Conservation (phyloP, 2,797 vertebrate genomes). For the Hemitrygon akajei region DNA sequence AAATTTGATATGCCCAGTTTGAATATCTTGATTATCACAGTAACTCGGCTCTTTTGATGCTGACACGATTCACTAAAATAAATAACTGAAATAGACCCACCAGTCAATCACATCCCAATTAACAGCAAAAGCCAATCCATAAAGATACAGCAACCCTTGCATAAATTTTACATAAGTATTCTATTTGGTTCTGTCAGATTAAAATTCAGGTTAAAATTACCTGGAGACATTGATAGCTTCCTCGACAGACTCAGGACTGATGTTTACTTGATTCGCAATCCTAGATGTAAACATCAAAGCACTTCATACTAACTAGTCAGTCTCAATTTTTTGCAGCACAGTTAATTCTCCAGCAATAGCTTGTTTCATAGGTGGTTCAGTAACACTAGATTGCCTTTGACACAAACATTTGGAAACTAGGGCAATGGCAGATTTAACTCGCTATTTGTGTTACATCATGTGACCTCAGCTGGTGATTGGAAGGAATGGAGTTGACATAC, state of each 20-base stretch:
- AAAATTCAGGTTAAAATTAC: background rate
- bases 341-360: background rate
- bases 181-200: background rate
- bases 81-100: too few species aligned
- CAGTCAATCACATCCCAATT: too few species aligned
- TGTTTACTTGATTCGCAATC: background rate
- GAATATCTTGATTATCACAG: background rate
- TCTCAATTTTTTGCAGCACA: background rate
- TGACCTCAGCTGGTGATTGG: background rate
- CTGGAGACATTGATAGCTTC: background rate
- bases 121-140: too few species aligned
- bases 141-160: background rate
- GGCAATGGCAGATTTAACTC: background rate
- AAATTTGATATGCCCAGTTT: background rate
- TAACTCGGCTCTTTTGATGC: too few species aligned
- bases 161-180: background rate
- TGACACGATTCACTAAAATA: too few species aligned
- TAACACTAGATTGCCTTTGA: background rate
- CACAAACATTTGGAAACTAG: background rate
- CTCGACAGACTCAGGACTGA: background rate
- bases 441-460: background rate
- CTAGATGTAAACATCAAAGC: background rate
- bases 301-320: background rate
- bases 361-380: background rate
- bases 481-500: background rate